Evolutionary conservation across 2,113 vertebrate species (phyloP).

Genomic region (Zosterops japonicus): DNA sequence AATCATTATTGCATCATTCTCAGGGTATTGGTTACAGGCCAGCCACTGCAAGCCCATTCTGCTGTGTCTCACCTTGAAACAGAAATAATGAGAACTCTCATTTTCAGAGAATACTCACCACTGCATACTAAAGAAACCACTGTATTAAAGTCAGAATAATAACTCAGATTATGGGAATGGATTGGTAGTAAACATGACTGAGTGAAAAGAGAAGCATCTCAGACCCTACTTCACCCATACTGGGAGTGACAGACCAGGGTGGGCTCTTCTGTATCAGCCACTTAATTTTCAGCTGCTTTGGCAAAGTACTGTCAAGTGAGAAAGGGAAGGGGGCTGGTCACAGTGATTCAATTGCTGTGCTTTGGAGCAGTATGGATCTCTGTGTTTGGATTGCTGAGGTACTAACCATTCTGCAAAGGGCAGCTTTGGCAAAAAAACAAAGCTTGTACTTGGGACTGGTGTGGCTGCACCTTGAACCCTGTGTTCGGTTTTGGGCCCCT

Average conservation of each 20-base stretch:
- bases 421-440: not conserved
- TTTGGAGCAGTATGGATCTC: not conserved
- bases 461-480: not conserved
- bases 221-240: not conserved
- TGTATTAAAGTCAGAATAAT: not conserved
- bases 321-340: not conserved
- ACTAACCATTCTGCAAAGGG: not conserved
- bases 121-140: not conserved
- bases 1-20: not conserved
- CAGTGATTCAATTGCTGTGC: not conserved
- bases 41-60: not conserved
- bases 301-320: not conserved
- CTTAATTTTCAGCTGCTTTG: not conserved
- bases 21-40: not conserved
- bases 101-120: not conserved
- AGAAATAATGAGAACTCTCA: not conserved
- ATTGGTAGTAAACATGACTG: not conserved
- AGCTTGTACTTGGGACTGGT: not conserved
- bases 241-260: not conserved
- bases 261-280: not conserved
- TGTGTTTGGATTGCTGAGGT: not conserved
- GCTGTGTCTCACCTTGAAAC: not conserved
- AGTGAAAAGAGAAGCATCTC: not conserved
- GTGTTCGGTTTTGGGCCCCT: fast-evolving
- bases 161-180: not conserved